These are phyloP conservation scores for Pogonophryne albipinna DNA, from an alignment of 2,797 vertebrate species.

Conservation along the genomic window DNA sequence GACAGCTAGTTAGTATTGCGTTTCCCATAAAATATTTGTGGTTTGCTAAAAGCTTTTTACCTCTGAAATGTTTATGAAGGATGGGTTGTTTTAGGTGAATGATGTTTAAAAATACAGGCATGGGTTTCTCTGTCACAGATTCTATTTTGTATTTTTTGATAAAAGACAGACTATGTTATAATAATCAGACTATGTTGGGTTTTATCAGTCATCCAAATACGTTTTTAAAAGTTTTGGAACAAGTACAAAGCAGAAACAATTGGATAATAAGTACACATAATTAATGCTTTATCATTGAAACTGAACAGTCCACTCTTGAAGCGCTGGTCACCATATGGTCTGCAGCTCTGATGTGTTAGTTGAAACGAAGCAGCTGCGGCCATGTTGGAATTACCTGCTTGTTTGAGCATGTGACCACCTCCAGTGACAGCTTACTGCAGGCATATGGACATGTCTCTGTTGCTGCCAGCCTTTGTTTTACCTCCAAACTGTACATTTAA, in stretches of 20 bases:
- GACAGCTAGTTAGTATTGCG: neutral
- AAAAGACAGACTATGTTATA: constrained; percentile 1
- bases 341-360: constrained; percentile 26
- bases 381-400: constrained; percentile 67
- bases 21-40: constrained; percentile 12
- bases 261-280: neutral
- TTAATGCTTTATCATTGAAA: neutral
- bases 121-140: neutral
- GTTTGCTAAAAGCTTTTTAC: constrained; percentile 20
- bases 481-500: constrained; percentile 16
- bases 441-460: constrained; percentile 58
- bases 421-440: constrained; percentile 37
- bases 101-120: neutral
- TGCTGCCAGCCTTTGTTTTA: constrained; percentile 23
- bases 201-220: too few species aligned
- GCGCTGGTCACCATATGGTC: constrained; percentile 36
- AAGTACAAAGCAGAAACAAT: neutral
- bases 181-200: neutral
- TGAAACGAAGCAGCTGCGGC: constrained; percentile 48
- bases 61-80: constrained; percentile 9
- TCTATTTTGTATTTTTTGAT: neutral
- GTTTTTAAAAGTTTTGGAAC: neutral
- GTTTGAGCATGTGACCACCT: constrained; percentile 59
- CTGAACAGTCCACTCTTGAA: neutral
- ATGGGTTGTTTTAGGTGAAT: neutral